Conservation (phyloP, 2,113 vertebrate genomes). For the Sclerurus mexicanus region DNA sequence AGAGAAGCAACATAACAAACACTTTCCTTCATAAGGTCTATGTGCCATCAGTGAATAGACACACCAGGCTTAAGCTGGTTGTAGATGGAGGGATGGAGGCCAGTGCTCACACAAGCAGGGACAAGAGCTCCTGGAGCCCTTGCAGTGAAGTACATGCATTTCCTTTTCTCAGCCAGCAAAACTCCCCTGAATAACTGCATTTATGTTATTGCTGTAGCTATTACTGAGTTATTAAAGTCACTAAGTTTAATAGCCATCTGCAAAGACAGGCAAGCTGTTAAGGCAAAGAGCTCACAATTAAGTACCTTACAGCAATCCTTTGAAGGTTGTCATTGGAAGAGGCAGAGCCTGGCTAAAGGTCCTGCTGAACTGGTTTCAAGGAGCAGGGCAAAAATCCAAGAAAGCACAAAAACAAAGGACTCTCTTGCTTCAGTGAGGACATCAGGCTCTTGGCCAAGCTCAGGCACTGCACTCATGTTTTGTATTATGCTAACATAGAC, state of each 20-base stretch:
- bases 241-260: not conserved
- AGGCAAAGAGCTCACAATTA: not conserved
- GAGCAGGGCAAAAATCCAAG: not conserved
- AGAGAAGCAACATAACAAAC: not conserved
- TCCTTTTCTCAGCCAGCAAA: not conserved
- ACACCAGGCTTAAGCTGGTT: not conserved
- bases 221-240: not conserved
- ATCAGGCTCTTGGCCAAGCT: not conserved
- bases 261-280: not conserved
- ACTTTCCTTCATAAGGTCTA: not conserved
- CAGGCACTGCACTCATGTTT: not conserved
- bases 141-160: not conserved
- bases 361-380: not conserved
- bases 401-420: not conserved
- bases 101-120: not conserved
- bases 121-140: not conserved
- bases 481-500: not conserved
- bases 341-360: not conserved
- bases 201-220: not conserved
- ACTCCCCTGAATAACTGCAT: not conserved
- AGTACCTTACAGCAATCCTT: not conserved
- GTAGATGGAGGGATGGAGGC: not conserved
- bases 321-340: not conserved
- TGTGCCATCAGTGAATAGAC: accelerated
- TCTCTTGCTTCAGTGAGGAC: not conserved